Percentiles rank a stretch among this genome's conserved stretches.
These are phyloP conservation scores for Ceriagrion tenellum DNA, from an alignment of 2,888 invertebrate genomes.

Conservation along the genomic window DNA sequence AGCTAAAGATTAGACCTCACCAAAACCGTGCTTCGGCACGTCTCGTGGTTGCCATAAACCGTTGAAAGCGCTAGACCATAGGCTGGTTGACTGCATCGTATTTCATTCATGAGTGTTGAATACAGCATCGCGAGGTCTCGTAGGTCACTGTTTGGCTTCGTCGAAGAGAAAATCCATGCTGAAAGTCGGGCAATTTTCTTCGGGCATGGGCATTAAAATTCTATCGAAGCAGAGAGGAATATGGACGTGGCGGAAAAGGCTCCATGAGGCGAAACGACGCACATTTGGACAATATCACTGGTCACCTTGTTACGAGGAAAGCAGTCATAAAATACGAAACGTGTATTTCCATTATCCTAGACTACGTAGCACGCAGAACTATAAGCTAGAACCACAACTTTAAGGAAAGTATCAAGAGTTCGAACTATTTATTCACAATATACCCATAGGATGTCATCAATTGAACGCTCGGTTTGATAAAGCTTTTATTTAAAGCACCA, in stretches of 20 bases:
- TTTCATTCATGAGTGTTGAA: neutral
- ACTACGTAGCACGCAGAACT: too few relatives aligned
- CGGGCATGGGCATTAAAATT: neutral
- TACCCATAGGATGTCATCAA: too few relatives aligned
- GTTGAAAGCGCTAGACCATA: neutral
- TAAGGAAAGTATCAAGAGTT: too few relatives aligned
- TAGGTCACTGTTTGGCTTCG: neutral
- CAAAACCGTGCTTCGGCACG: neutral
- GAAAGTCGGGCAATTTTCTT: neutral
- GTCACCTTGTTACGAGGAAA: neutral
- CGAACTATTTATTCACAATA: too few relatives aligned
- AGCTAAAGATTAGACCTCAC: neutral
- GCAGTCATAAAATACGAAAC: too few relatives aligned
- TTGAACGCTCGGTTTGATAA: too few relatives aligned
- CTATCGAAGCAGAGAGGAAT: neutral
- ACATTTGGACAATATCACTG: neutral
- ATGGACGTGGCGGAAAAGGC: neutral
- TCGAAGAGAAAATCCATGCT: neutral
- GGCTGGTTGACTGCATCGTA: neutral
- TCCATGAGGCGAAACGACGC: neutral
- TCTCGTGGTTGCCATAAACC: neutral
- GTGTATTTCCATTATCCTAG: too few relatives aligned
- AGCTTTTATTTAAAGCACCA: too few relatives aligned
- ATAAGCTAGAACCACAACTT: too few relatives aligned
- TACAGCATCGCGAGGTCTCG: neutral